Evolutionary conservation across 2,888 invertebrate genomes (phyloP), one percentile per base, ranked within the genome.

Genomic region (Gandaritis pyraliata): DNA sequence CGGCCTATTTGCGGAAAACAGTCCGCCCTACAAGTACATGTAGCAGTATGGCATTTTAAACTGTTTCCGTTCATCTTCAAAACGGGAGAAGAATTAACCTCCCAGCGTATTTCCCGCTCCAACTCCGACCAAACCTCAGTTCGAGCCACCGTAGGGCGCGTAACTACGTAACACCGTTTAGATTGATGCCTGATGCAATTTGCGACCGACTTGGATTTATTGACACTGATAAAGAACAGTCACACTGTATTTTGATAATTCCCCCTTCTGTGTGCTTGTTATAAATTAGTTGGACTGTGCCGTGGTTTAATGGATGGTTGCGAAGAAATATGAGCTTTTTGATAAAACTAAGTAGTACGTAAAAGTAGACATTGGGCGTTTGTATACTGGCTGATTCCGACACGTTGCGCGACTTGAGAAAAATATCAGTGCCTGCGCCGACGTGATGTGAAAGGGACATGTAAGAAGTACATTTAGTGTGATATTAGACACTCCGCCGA

Each of bases 141-240:
- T 61, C 70, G 66, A 69, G 77, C 74, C 78, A 68, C 72, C 76
- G 74, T 81, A 73, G 88, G 88, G 86, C 81, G 82, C 85, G 87
- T 88, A 86, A 88, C 86, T 82, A 86, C 82, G 82, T 88, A 86
- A 88, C 90, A 81, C 86, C 79, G 82, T 85, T 88, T 85, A 88
- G 89, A 90, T 89, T 90, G 90, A 90, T 91, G 85, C 83, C 82
- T 88, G 89, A 90, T 90, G 89, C 91, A 90, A 91, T 91, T 91
- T 88, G 87, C 78, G 79, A 83, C 81, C 68, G 87, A 86, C 89
- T 86, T 78, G 84, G 88, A 90, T 90, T 90, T 90, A 90, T 88
- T 77, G 85, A 70, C 73, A 71, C 83, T 83, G 88, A 90, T 90
- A 90, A 88, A 85, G 78, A 78, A 81, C 85, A 80, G 77, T 75